phyloP scores from a whole-genome alignment of 2,888 invertebrate genomes.

The Andrena trimmerana region DNA sequence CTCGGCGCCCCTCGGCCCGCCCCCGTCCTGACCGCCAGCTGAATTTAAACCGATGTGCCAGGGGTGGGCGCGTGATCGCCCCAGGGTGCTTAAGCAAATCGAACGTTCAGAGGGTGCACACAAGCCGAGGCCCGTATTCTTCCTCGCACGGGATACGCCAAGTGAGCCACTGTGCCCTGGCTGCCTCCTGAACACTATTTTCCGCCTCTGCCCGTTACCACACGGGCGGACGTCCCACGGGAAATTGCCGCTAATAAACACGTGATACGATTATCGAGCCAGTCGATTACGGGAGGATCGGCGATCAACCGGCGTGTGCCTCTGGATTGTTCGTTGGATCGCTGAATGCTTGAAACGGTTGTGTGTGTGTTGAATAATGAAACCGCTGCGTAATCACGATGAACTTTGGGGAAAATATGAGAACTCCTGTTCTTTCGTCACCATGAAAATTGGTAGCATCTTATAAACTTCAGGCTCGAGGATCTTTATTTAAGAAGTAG shows the following conservation, averaged over 20 bases:
- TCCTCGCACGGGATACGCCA: constrained; percentile 21
- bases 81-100: constrained; percentile 64
- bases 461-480: too few relatives aligned
- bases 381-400: too few relatives aligned
- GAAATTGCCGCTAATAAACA: constrained; percentile 39
- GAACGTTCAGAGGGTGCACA: constrained; percentile 50
- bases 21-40: constrained; percentile 54
- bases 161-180: constrained; percentile 14
- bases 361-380: too few relatives aligned
- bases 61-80: constrained; percentile 63
- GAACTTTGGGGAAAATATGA: too few relatives aligned
- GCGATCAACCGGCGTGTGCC: constrained; percentile 9
- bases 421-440: too few relatives aligned
- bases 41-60: constrained; percentile 70
- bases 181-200: constrained; percentile 17
- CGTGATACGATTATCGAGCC: constrained; percentile 39
- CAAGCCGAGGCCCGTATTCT: constrained; percentile 44
- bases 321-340: neutral
- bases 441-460: too few relatives aligned
- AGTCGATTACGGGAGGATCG: constrained; percentile 12
- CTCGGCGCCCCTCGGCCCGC: constrained; percentile 8
- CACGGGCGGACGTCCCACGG: neutral
- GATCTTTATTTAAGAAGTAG: too few relatives aligned
- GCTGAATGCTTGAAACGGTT: neutral
- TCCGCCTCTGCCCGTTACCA: neutral